Conservation (phyloP, 2,113 vertebrate genomes). For the Solea solea region DNA sequence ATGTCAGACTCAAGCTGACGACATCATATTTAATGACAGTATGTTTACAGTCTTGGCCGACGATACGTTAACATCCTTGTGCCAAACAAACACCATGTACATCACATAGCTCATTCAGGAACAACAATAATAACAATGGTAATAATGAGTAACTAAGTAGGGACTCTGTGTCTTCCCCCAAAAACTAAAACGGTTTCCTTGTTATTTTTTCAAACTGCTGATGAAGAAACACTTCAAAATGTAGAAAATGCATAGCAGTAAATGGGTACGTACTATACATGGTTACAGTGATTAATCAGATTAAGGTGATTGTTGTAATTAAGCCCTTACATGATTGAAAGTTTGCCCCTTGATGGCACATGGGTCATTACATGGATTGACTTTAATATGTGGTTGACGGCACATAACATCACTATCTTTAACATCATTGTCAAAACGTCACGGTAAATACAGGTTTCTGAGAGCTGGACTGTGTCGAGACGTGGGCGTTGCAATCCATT, state of each 20-base stretch:
- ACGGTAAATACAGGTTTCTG: conserved; percentile 16
- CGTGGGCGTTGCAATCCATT: conserved; percentile 2
- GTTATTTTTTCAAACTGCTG: conserved; percentile 11
- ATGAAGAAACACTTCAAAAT: conserved; percentile 13
- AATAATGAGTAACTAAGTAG: not conserved
- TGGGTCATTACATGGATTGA: conserved; percentile 5
- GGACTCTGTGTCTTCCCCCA: not conserved
- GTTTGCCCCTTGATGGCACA: conserved; percentile 17
- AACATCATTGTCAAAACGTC: not conserved
- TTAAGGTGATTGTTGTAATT: conserved; percentile 42
- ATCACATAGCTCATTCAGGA: conserved; percentile 1
- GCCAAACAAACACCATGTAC: not conserved
- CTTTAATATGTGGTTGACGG: not conserved
- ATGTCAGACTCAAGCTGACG: conserved; percentile 4
- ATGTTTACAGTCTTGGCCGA: conserved; percentile 16
- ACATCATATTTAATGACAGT: conserved; percentile 29
- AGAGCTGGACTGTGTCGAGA: conserved; percentile 1
- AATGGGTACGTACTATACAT: conserved; percentile 23
- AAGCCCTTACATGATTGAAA: conserved; percentile 66
- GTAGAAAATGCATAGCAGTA: conserved; percentile 72
- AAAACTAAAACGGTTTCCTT: not conserved
- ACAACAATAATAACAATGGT: not conserved
- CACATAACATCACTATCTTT: conserved; percentile 3
- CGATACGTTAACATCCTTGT: not conserved
- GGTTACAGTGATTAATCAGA: conserved; percentile 46